phyloP scores from a whole-genome alignment of 2,888 invertebrate species.

The Heliconius cydno region DNA sequence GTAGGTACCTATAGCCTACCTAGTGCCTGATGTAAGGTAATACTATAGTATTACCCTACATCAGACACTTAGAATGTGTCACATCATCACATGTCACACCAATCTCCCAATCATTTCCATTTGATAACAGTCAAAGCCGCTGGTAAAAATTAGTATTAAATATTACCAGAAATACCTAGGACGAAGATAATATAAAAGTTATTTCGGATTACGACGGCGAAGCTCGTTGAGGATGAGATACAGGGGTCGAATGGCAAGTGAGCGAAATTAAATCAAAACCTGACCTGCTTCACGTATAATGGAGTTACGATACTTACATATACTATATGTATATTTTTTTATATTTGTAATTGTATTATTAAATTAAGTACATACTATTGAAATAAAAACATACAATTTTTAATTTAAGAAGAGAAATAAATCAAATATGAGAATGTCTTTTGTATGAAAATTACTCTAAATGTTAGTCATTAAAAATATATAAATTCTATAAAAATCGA shows the following conservation, averaged over 20 bases:
- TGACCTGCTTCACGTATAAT: slow-evolving; percentile 10
- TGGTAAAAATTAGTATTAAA: too few relatives aligned
- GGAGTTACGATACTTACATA: not conserved
- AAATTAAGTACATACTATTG: not conserved
- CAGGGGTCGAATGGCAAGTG: slow-evolving; percentile 26
- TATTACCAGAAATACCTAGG: not conserved
- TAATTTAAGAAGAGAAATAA: not conserved
- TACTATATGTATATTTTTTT: not conserved
- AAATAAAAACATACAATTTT: not conserved
- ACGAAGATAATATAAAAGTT: slow-evolving; percentile 15
- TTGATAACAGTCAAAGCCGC: too few relatives aligned
- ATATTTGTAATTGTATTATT: not conserved
- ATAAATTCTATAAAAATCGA: too few relatives aligned
- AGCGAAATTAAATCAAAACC: slow-evolving; percentile 26
- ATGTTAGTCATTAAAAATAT: too few relatives aligned
- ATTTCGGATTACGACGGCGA: slow-evolving; percentile 13
- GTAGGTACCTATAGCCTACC: too few relatives aligned
- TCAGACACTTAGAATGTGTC: too few relatives aligned
- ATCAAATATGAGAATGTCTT: not conserved
- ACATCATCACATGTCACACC: too few relatives aligned
- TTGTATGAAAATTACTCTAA: not conserved
- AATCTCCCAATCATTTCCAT: too few relatives aligned
- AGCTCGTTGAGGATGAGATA: slow-evolving; percentile 18
- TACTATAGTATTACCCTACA: too few relatives aligned
- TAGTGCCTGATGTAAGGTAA: too few relatives aligned